A percentile compares a stretch with the other conserved stretches of the same genome.
These are phyloP conservation scores for Neogobius melanostomus DNA, from an alignment of 2,113 vertebrate species.

Conservation along the genomic window DNA sequence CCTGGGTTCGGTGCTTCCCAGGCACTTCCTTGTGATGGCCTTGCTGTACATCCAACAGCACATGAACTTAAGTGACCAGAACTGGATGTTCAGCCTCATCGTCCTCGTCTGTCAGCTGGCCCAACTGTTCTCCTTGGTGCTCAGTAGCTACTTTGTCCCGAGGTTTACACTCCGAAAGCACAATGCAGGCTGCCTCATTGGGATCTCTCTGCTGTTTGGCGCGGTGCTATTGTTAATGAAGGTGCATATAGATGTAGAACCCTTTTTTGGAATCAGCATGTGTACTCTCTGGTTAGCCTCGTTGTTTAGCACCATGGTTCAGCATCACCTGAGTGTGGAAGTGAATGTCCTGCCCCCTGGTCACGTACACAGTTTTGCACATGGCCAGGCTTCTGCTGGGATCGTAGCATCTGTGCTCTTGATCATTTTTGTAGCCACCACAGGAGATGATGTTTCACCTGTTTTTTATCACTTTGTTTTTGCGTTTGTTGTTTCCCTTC, in stretches of 20 bases:
- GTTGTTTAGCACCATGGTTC: neutral
- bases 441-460: neutral
- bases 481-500: neutral
- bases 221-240: neutral
- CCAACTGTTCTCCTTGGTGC: neutral
- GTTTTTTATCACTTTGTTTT: neutral
- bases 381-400: neutral
- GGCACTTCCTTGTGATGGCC: neutral
- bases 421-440: neutral
- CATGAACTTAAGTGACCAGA: neutral
- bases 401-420: neutral
- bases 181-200: neutral
- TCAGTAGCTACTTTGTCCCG: neutral
- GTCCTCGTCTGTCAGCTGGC: neutral
- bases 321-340: neutral
- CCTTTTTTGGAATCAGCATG: neutral
- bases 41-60: neutral
- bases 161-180: neutral
- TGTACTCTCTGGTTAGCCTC: neutral
- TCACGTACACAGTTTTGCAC: neutral
- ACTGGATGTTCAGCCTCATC: neutral
- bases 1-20: neutral
- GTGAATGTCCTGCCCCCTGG: neutral
- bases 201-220: neutral
- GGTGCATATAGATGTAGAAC: neutral